Percentiles rank a stretch among this genome's conserved stretches.
Conservation (phyloP, 2,888 invertebrate genomes). For the Campoplex nolae region DNA sequence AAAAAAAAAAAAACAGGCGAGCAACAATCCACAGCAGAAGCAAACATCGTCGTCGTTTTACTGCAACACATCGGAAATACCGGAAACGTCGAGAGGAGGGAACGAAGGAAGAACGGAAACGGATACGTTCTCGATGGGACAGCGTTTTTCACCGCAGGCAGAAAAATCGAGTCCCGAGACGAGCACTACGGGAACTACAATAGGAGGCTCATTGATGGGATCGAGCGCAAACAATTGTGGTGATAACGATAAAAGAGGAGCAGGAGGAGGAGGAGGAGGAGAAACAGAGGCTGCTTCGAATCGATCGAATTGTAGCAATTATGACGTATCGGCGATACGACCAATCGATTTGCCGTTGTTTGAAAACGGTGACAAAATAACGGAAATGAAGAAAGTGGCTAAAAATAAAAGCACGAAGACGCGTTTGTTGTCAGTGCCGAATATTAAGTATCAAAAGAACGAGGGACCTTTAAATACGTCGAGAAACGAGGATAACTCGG, state of each 20-base stretch:
- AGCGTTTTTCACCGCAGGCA: slow-evolving; percentile 42
- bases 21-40: slow-evolving; percentile 64
- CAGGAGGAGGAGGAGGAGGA: slow-evolving; percentile 34
- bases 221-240: slow-evolving; percentile 37
- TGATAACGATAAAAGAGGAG: slow-evolving; percentile 41
- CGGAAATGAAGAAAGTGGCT: slow-evolving; percentile 85
- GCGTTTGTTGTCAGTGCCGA: slow-evolving; percentile 91
- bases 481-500: slow-evolving; percentile 67
- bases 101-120: slow-evolving; percentile 42
- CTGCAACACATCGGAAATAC: slow-evolving; percentile 75
- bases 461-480: slow-evolving; percentile 76
- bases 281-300: slow-evolving; percentile 41
- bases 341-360: slow-evolving; percentile 89
- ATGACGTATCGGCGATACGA: slow-evolving; percentile 78
- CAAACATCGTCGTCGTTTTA: slow-evolving; percentile 76
- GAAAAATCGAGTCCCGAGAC: slow-evolving; percentile 61
- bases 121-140: slow-evolving; percentile 26
- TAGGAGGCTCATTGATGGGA: slow-evolving; percentile 66
- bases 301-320: slow-evolving; percentile 44
- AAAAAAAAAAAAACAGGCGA: slow-evolving; percentile 53
- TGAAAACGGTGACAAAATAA: slow-evolving; percentile 83
- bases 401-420: slow-evolving; percentile 87
- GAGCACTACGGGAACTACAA: slow-evolving; percentile 60
- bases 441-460: slow-evolving; percentile 88
- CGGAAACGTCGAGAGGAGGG: slow-evolving; percentile 65